phyloP scores from a whole-genome alignment of 2,113 vertebrate genomes.

The Oreamnos americanus region DNA sequence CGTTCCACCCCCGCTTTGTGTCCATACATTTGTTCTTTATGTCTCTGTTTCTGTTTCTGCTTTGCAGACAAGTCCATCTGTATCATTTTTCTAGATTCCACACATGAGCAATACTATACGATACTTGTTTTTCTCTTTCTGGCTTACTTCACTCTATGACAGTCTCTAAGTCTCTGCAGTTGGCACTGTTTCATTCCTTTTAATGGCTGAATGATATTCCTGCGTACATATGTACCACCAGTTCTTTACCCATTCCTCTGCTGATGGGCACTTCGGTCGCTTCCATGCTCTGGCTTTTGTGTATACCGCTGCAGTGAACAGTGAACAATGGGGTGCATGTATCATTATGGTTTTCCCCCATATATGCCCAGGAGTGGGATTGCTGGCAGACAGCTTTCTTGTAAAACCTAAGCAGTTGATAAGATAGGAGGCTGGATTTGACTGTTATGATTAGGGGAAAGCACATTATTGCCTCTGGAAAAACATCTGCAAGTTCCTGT shows the following conservation, averaged over 20 bases:
- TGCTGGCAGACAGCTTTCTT: not conserved
- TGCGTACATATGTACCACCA: fast-evolving
- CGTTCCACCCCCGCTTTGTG: not conserved
- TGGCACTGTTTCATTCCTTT: not conserved
- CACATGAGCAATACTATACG: not conserved
- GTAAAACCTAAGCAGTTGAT: not conserved
- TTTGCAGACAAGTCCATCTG: not conserved
- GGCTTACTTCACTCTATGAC: not conserved
- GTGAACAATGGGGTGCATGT: not conserved
- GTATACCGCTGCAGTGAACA: not conserved
- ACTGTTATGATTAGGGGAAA: not conserved
- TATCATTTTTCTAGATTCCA: not conserved
- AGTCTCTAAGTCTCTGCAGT: not conserved
- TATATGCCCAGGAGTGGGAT: not conserved
- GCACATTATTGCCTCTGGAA: not conserved
- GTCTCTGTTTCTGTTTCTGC: not conserved
- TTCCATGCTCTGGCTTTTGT: not conserved
- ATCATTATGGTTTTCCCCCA: fast-evolving
- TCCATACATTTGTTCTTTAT: not conserved
- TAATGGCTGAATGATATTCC: not conserved
- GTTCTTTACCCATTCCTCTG: not conserved
- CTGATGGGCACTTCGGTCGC: fast-evolving
- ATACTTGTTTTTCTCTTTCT: not conserved
- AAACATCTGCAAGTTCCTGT: not conserved
- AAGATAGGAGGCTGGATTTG: not conserved